Evolutionary conservation across 2,113 vertebrate genomes (phyloP), one percentile per base, ranked within the genome.

Genomic region (Orycteropus afer): DNA sequence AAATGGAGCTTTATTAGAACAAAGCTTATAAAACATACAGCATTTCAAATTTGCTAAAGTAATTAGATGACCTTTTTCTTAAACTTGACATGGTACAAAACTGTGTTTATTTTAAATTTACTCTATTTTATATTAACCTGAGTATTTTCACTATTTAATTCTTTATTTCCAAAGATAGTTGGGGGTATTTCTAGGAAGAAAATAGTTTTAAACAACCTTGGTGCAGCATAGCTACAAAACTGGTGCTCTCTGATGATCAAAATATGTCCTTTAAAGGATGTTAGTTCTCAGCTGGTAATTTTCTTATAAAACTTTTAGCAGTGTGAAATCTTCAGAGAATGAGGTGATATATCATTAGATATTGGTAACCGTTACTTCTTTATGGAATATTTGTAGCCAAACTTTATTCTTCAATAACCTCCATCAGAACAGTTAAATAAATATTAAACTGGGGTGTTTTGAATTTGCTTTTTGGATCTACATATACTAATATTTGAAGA

Each of bases 261-360:
- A 90, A 45, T 73, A 59, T 94, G 53, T 73, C 61, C 71, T 90
- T 82, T 80, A 74, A 95, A 96, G 89, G 79, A 86, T 90, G 76
- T 76, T 93, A n/a, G 42, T 63, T 95, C 27, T 18, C 55, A 91
- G 74, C 27, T 83, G 83, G 27, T 74, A 94, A 96, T 91, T 91
- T 94, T 96, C 37, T 49, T 82, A 86, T 91, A 82, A 94, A 95
- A 91, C 18, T 89, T 95, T 94, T 79, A 90, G 55, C 55, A 79
- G 37, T 86, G 27, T 86, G 74, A 95, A 95, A 81, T 86, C 83
- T 37, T 91, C 40, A 74, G 95, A 93, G 69, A 93, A 78, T 2
- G 92, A 5, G 77, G n/a, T 55, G 77, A 81, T 95, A 79, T 69
- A 78, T 61, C 53, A 74, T 91, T 89, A 86, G 78, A 82, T 92